A percentile compares a stretch with the other conserved stretches of the same genome.
phyloP scores from a whole-genome alignment of 2,797 vertebrate genomes.

The Chelonia mydas region DNA sequence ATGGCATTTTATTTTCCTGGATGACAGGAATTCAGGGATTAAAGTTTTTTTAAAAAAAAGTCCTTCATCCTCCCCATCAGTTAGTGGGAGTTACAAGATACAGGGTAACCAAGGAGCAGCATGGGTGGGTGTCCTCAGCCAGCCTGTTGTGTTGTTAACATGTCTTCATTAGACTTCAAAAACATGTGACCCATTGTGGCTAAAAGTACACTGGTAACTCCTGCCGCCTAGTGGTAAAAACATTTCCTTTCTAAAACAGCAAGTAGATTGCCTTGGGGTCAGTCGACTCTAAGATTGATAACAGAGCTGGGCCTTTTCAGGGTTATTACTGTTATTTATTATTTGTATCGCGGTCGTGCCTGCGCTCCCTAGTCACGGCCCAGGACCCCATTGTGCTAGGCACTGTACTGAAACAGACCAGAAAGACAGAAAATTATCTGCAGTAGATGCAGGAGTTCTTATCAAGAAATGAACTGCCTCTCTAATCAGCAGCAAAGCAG shows the following conservation, averaged over 20 bases:
- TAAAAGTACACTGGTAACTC: constrained; percentile 32
- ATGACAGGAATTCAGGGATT: constrained; percentile 34
- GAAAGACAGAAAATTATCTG: background rate
- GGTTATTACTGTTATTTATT: fast-evolving
- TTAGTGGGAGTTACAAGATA: background rate
- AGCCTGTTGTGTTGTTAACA: background rate
- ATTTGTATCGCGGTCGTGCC: background rate
- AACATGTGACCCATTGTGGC: background rate
- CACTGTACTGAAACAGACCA: background rate
- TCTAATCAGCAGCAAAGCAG: background rate
- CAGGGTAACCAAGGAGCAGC: background rate
- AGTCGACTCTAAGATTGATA: background rate
- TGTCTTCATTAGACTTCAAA: background rate
- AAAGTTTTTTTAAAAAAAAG: background rate
- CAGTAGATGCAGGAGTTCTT: background rate
- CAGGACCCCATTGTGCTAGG: background rate
- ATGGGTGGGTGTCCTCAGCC: background rate
- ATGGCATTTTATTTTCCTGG: background rate
- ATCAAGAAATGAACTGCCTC: background rate
- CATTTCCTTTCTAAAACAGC: background rate
- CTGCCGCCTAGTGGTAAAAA: constrained; percentile 70
- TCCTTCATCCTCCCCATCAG: background rate
- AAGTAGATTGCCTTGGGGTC: background rate
- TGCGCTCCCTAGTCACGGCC: background rate
- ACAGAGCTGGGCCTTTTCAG: background rate